phyloP scores from a whole-genome alignment of 1,140 invertebrate species.

The Dinothrombium tinctorium region DNA sequence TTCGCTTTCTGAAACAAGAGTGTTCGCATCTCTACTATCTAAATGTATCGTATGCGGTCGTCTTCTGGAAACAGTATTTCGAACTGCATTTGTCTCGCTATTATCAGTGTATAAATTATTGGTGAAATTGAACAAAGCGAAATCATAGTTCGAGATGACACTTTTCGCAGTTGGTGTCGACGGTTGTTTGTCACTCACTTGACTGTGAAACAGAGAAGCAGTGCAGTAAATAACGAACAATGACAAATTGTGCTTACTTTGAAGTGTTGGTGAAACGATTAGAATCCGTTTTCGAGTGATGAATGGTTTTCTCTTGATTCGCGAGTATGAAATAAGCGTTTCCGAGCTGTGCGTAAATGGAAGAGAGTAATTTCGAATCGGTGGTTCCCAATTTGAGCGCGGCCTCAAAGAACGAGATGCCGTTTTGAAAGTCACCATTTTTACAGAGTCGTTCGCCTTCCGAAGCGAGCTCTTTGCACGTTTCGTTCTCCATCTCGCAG shows the following conservation, averaged over 20 bases:
- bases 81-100: background rate
- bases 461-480: conserved; percentile 71
- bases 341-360: conserved; percentile 91
- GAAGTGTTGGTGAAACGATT: too few species aligned
- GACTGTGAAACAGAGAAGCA: too few species aligned
- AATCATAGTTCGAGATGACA: too few species aligned
- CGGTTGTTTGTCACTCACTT: too few species aligned
- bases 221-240: too few species aligned
- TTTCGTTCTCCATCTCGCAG: conserved; percentile 29
- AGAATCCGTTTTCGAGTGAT: too few species aligned
- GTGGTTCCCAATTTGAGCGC: conserved; percentile 47
- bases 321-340: conserved; percentile 96
- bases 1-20: background rate
- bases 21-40: background rate
- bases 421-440: conserved; percentile 72
- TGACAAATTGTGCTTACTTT: too few species aligned
- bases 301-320: conserved; percentile 91
- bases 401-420: conserved; percentile 76
- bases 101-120: background rate
- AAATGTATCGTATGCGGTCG: conserved; percentile 6
- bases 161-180: too few species aligned
- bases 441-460: conserved; percentile 91
- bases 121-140: too few species aligned
- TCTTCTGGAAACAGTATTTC: background rate
- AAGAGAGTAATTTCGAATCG: conserved; percentile 71